These are phyloP conservation scores for Equus quagga DNA, from an alignment of 2,113 vertebrate genomes.

Conservation along the genomic window DNA sequence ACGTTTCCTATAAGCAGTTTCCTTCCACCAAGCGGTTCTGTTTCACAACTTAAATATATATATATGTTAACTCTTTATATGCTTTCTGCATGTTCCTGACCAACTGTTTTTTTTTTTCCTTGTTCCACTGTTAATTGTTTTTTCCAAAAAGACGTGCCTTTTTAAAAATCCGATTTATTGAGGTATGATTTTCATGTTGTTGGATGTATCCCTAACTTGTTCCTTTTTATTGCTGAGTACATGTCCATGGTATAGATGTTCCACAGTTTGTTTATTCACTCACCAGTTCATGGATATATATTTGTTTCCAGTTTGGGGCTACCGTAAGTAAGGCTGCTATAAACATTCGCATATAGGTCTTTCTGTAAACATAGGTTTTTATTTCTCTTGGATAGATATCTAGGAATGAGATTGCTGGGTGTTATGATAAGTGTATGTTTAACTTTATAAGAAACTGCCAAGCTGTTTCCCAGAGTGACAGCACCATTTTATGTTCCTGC, in stretches of 20 bases:
- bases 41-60: neutral
- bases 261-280: neutral
- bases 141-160: neutral
- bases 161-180: slow-evolving; percentile 36
- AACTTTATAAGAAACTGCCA: neutral
- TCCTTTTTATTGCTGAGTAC: slow-evolving; percentile 23
- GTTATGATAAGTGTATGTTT: neutral
- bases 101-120: neutral
- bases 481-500: neutral
- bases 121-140: neutral
- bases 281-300: neutral
- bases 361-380: neutral
- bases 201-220: neutral
- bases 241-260: neutral
- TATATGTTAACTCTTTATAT: neutral
- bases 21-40: neutral
- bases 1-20: neutral
- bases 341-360: neutral
- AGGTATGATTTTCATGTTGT: neutral
- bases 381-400: neutral
- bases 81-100: neutral
- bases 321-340: neutral
- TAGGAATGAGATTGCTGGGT: neutral
- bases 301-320: neutral
- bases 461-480: neutral